Conservation (phyloP, 2,797 vertebrate species). For the Ambastaia sidthimunki region DNA sequence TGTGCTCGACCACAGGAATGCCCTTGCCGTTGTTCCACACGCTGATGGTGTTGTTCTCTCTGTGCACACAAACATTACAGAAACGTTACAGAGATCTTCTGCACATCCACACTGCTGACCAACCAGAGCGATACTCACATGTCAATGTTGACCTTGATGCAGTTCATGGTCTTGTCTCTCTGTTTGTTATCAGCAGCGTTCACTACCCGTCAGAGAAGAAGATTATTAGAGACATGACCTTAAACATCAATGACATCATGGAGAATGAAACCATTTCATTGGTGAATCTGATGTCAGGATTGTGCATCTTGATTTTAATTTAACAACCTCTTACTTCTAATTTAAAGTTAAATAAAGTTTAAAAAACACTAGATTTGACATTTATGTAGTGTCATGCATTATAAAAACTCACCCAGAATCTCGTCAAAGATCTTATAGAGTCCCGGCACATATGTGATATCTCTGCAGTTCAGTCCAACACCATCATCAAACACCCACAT, state of each 20-base stretch:
- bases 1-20: conserved; percentile 96
- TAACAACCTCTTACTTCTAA: no score
- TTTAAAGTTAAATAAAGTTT: no score
- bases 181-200: conserved; percentile 99
- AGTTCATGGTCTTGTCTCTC: conserved; percentile 92
- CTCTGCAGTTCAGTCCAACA: conserved; percentile 88
- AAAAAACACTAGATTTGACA: no score
- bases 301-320: no score
- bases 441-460: conserved; percentile 94
- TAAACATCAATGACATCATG: no score
- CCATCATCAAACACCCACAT: conserved; percentile 97
- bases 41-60: conserved; percentile 93
- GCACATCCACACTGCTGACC: neutral
- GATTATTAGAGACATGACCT: no score
- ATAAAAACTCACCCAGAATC: conserved; percentile 91
- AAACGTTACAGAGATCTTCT: neutral
- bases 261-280: no score
- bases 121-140: conserved; percentile 80
- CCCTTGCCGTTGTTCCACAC: conserved; percentile 99
- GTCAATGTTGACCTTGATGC: conserved; percentile 93
- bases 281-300: neutral
- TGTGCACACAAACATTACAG: conserved; percentile 60
- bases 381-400: no score
- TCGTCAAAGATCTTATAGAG: conserved; percentile 99
- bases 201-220: conserved; percentile 74